Evolutionary conservation across 1,140 invertebrate species (phyloP), one percentile per base, ranked within the genome.

Genomic region (Drosophila guanche): DNA sequence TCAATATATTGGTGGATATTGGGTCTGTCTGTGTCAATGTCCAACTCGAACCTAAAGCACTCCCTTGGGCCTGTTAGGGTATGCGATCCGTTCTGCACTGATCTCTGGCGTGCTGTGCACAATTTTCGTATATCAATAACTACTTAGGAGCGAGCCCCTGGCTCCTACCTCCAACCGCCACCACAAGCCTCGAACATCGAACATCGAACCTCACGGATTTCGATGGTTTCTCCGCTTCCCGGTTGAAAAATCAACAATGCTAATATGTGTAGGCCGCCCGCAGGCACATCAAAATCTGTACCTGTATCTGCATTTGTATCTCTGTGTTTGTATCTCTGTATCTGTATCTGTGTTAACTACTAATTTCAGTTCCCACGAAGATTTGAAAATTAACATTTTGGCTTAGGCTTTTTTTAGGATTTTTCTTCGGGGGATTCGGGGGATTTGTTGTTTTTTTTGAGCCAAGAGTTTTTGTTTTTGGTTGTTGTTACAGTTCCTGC

Each of bases 301-400:
- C 37, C n/a, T 53, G n/a, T 43, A 14, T 43, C 42, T 22, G 23
- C 14, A 51, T 62, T 45, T 43, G 52, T 41, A 48, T 58, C 27
- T 58, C 53, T 55, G 16, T 1, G 16, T 20, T 20, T 20, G 51
- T 57, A 43, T 60, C 29, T 65, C 37, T 61, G 68, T 29, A 23
- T 72, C 14, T 76, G 58, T 71, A 27, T 81, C 37, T 83, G 63
- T 78, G 61, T 58, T 67, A 79, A 61, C 80, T 74, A 86, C 77
- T 81, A 86, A 86, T 88, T 88, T 86, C 69, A 76, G 84, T 80
- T 88, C 83, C 83, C 83, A 88, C 83, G 83, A 78, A 88, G 83
- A 88, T 89, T 88, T 77, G 48, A 76, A 88, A 88, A 88, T 88
- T 88, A 88, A 88, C 83, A 88, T 88, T 88, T 81, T 65, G 78